Percentiles rank a stretch among this genome's conserved stretches.
These are phyloP conservation scores for Smittia aterrima DNA, from an alignment of 2,888 invertebrate genomes.

Conservation along the genomic window DNA sequence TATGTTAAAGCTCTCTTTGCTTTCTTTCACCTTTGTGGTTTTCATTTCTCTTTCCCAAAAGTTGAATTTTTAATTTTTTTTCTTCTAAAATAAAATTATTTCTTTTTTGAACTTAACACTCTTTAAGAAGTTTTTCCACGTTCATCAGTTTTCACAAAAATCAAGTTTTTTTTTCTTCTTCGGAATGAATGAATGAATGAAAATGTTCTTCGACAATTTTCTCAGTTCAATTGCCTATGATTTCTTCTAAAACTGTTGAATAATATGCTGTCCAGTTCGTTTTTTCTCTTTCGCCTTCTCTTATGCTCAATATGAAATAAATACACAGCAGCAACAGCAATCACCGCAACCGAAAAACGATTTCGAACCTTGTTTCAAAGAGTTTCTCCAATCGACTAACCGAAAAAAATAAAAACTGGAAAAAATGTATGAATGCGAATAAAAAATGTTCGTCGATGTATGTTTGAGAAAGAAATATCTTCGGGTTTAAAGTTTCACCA, in stretches of 20 bases:
- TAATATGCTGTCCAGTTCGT: conserved; percentile 5
- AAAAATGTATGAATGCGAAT: conserved; percentile 40
- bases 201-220: neutral
- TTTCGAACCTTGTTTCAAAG: conserved; percentile 28
- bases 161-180: neutral
- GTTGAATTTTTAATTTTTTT: too few relatives aligned
- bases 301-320: conserved; percentile 10
- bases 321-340: neutral
- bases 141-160: neutral
- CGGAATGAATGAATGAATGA: neutral
- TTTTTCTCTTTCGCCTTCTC: neutral
- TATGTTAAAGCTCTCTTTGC: conserved; percentile 22
- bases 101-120: neutral
- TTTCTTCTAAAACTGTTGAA: conserved; percentile 10
- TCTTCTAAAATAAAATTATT: conserved; percentile 6
- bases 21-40: conserved; percentile 41
- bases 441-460: conserved; percentile 16
- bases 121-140: neutral
- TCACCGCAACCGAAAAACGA: conserved; percentile 21
- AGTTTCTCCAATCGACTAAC: conserved; percentile 41
- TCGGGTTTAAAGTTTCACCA: conserved; percentile 20
- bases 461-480: conserved; percentile 23
- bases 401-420: conserved; percentile 33
- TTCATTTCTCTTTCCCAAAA: too few relatives aligned
- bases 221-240: neutral